Evolutionary conservation across 1,140 invertebrate species (phyloP), one percentile per base, ranked within the genome.

Genomic region (Heliconius nattereri): DNA sequence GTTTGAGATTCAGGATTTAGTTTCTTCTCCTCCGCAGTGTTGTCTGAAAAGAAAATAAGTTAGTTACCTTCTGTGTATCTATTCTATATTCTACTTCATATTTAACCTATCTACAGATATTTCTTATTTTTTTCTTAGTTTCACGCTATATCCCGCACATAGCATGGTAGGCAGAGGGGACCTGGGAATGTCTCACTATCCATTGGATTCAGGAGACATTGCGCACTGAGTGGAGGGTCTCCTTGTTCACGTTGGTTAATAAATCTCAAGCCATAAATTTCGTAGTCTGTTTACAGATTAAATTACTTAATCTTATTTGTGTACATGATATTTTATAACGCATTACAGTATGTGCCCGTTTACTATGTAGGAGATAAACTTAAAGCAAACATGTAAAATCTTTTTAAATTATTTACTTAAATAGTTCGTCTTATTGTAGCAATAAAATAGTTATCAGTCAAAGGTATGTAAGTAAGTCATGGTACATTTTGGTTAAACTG

Each of bases 11-110:
- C 78, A 3, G 71, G 72, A 13, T 84, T 81, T 20, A 87, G 60
- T 74, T 82, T 87, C 57, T 87, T 81, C 19, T 78, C 78, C 73
- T 84, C 81, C 13, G 83, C 75, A 16, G 81, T 75, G 60, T 78
- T 83, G 52, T 79, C 81, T 83, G 70, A 79, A 77, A 45, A 23
- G 8, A 52, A 52, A 52, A 16, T 45, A 16, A 45, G 40, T 45
- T 45, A 45, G 13, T 45, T 16, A 45, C 16, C 16, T 45, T 16
- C 3, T 45, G 5, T 45, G 40, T 45, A 40, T 13, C 13, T 45
- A 16, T 45, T 45, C 13, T 45, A 5, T 45, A 45, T 45, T 45
- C 40, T 45, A 45, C 40, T 16, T 45, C 13, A 45, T 45, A 45
- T 45, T 45, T 45, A 45, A 45, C 13, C 5, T 32, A 32, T 32